Evolutionary conservation across 2,113 vertebrate species (phyloP).

Genomic region (Nipponia nippon): DNA sequence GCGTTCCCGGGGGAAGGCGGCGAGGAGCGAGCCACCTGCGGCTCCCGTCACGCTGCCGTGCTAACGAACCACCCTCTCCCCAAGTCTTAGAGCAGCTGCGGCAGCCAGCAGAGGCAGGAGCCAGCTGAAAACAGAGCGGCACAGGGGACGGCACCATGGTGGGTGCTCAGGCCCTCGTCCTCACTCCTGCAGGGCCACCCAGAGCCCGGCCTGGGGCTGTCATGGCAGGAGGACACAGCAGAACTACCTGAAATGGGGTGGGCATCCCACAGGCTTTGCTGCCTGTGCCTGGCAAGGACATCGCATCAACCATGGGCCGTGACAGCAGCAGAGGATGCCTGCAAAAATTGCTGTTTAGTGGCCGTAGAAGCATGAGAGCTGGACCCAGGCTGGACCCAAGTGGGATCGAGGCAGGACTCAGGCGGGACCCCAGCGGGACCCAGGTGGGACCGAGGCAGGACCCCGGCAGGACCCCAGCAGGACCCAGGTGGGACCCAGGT

Average conservation of each 20-base stretch:
- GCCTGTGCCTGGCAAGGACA: neutral
- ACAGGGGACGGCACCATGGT: fast-evolving
- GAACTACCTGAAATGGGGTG: neutral
- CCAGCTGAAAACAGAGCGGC: neutral
- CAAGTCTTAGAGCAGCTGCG: fast-evolving
- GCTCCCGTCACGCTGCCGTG: neutral
- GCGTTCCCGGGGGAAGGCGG: neutral
- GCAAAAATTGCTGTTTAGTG: neutral
- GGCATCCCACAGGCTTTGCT: neutral
- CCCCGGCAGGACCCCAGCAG: neutral
- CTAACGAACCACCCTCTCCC: neutral
- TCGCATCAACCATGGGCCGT: fast-evolving
- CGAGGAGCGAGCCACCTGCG: slow-evolving; percentile 26
- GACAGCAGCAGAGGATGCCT: neutral
- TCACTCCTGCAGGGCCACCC: neutral
- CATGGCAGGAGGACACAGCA: neutral
- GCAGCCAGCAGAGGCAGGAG: neutral
- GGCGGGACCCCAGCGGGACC: neutral
- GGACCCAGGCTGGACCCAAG: neutral
- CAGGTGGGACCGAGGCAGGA: neutral
- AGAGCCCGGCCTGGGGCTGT: neutral
- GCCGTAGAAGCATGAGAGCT: neutral
- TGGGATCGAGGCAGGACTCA: neutral
- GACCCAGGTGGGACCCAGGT: too few relatives aligned
- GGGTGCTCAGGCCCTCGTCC: too few relatives aligned